Base-by-base conservation (phyloP, 2,888 invertebrate genomes). In the Dryocosmus kuriphilus region DNA sequence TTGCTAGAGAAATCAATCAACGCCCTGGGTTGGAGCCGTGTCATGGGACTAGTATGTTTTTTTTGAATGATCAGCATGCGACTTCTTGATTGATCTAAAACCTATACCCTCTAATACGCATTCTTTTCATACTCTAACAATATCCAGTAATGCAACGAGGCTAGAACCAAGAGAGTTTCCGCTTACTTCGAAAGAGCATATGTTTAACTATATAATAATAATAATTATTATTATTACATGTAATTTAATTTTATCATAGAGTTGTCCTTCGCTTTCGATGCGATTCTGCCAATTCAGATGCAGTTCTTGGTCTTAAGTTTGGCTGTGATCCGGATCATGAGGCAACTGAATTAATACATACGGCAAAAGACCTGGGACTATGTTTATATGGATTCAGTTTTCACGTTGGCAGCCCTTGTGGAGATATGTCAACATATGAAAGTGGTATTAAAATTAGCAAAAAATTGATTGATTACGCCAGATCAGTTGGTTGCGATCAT, bases 401-500 rank as follows among this genome's bases (percentile, higher is more conserved):
- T 67, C 91, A 91, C 76, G 88, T 89, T 0, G 91, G 91, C 19
- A 90, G 89, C 75, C 89, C 88, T 0, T 90, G 90, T 41, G 81
- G 83, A 0, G 93, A 93, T 77, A 90, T 93, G 1, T 85, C 86
- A 14, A 93, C 94, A 4, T 94, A 92, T 84, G 88, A 88, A 16
- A 91, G 91, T 22, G 94, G 94, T 51, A 93, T 95, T 55, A 86
- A 87, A 35, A 90, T 91, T 62, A 93, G 94, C 32, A 90, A 92
- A 75, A 86, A 88, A 30, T 91, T 94, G 61, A 93, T 94, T 85
- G 91, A 93, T 74, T 86, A 92, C 27, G 94, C 92, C 0, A 86
- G 88, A 57, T 84, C 91, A 2, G 87, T 93, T 65, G 94, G 94
- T n/a, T 93, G 92, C 85, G 83, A 92, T n/a, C 92, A 94, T 86